Base-by-base conservation (phyloP, 2,888 invertebrate species). In the Selenia dentaria region DNA sequence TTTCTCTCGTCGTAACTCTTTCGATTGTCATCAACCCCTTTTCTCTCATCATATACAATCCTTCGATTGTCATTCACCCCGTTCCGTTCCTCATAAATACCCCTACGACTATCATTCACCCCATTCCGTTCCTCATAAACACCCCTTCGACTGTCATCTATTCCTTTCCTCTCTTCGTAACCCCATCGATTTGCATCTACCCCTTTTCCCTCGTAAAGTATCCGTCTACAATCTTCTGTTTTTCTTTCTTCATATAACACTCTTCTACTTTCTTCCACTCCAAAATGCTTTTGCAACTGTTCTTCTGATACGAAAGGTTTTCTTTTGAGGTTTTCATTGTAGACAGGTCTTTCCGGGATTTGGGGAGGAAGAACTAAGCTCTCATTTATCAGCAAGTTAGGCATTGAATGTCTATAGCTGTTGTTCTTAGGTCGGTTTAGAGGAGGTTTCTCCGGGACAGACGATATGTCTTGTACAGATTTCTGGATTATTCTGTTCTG, bases 381-480 rank as follows among this genome's bases (percentile, higher is more conserved):
- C 31, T 91, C 91, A 24, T 77, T 83, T 1, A 87, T 43, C 0
- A 91, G 64, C 1, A 91, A 61, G 60, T 91, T 91, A 0, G 91
- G 91, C 91, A 91, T 91, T 0, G 91, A 91, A 46, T 91, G 91
- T 18, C 91, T 71, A 50, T 91, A 86, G 36, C 71, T 80, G 6
- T 74, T 71, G 11, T 70, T 74, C 1, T 69, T 67, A 9, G 74
- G 63, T 9, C 68, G 65, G 5, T 70, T 76, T 38, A 70, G 69
- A 48, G 76, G 78, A 2, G 77, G 84, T 49, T 85, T 91, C 38
- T 79, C 89, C 13, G 75, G 86, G 38, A 64, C 79, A 22, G 54
- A 75, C 6, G 81, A 92, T 5, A 94, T 86, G 59, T 95, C 94
- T 62, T 94, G 94, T 24, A 94, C 85, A 0, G 95, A 94, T 38